Base-by-base conservation (phyloP, 2,797 vertebrate species). In the Coilia nasus region DNA sequence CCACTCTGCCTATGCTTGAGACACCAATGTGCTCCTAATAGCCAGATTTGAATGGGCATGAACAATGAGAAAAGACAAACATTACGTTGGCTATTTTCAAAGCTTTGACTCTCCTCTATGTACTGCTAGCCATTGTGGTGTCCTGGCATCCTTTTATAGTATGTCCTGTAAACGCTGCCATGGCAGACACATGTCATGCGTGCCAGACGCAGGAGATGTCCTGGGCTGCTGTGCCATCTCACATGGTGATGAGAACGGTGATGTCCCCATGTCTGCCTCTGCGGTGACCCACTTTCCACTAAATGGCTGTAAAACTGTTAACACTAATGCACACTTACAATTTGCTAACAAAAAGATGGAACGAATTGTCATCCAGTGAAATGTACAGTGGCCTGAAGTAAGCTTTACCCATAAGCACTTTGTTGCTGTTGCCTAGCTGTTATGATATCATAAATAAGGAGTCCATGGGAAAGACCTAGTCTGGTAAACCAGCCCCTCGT, bases 241-340 rank as follows among this genome's bases (percentile, higher is more conserved):
- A 25, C 60, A 23, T 2, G 23, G n/a, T 23, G 60, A 64, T 64
- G 60, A 64, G 23, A 1, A 67, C 25, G 59, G 23, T 28, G 23
- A 28, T 14, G 57, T 81, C 59, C 44, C 44, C 28, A 23, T 62
- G 6, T 87, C 84, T 31, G 31, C 9, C 47, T 88, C 59, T 82
- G 60, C 81, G 23, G 23, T 86, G 86, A 86, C 87, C 84, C 62
- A 85, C 84, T 84, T 86, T 87, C 56, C 23, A 54, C 78, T 83
- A 86, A 84, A 84, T 87, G 81, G 86, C 88, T 86, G 83, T 57
- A 85, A 15, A 15, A 83, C 86, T 41, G 83, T 78, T 87, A 86
- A 41, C 35, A 41, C 35, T 41, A 54, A 54, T 54, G 7, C 50
- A 54, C 50, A 54, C 50, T 54, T 54, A 54, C 50, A 54, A 54